phyloP scores from a whole-genome alignment of 2,888 invertebrate genomes.

The Himalopsyche tibetana region DNA sequence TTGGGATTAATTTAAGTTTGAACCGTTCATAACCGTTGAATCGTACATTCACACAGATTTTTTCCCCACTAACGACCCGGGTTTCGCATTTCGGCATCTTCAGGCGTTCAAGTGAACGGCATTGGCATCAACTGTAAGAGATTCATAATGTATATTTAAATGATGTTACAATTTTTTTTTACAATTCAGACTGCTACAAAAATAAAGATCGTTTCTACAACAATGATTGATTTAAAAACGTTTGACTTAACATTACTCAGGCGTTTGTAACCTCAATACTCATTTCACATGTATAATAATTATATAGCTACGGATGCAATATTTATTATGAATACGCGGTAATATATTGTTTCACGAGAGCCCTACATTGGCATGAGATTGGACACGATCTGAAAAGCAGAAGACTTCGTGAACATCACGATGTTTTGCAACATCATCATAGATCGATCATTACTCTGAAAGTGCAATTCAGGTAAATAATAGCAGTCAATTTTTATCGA shows the following conservation, averaged over 20 bases:
- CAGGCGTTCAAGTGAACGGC: too few relatives aligned
- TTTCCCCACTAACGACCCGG: too few relatives aligned
- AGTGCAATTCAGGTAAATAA: not conserved
- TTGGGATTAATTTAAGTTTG: too few relatives aligned
- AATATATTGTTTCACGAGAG: constrained; percentile 4
- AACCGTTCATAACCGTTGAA: too few relatives aligned
- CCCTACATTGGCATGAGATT: constrained; percentile 14
- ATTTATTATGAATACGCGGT: constrained; percentile 22
- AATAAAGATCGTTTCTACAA: not conserved
- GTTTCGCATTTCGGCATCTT: too few relatives aligned
- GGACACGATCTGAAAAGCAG: constrained; percentile 16
- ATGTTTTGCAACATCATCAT: not conserved
- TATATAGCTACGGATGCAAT: not conserved
- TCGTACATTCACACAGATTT: too few relatives aligned
- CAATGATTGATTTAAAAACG: constrained; percentile 10
- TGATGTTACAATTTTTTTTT: too few relatives aligned
- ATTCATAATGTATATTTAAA: too few relatives aligned
- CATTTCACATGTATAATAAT: constrained; percentile 14
- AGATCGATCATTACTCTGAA: not conserved
- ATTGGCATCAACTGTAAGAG: too few relatives aligned
- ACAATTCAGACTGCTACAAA: too few relatives aligned
- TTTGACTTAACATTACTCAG: not conserved
- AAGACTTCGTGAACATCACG: constrained; percentile 11
- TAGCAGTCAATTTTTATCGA: not conserved
- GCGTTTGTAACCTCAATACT: constrained; percentile 4